phyloP scores from a whole-genome alignment of 2,888 invertebrate genomes.

The Mesorhabditis sp. region DNA sequence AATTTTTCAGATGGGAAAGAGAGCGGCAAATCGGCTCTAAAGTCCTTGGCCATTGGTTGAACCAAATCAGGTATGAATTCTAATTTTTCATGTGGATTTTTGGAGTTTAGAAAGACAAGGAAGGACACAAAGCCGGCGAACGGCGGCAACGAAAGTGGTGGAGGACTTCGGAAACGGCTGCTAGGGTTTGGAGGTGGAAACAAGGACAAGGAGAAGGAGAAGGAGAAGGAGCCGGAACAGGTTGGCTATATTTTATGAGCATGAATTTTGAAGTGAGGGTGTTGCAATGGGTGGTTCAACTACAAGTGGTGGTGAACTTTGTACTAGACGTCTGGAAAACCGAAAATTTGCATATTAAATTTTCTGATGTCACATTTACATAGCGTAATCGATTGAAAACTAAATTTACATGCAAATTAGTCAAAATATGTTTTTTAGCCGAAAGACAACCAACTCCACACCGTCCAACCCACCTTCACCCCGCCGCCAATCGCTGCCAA shows the following conservation, averaged over 20 bases:
- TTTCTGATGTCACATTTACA: too few relatives aligned
- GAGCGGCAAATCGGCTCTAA: slow-evolving; percentile 56
- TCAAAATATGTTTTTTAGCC: neutral
- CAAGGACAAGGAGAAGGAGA: neutral
- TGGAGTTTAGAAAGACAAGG: neutral
- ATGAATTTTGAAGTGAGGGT: too few relatives aligned
- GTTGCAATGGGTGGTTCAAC: too few relatives aligned
- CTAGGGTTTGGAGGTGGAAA: slow-evolving; percentile 16
- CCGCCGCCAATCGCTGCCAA: neutral
- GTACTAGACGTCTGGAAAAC: too few relatives aligned
- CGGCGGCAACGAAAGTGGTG: slow-evolving; percentile 23
- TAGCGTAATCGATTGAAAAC: neutral
- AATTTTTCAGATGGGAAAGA: slow-evolving; percentile 50
- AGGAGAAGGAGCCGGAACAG: neutral
- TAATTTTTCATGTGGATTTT: neutral
- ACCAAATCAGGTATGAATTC: slow-evolving; percentile 44
- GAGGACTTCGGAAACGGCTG: slow-evolving; percentile 38
- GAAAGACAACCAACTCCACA: neutral
- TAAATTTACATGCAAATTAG: neutral
- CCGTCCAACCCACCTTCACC: slow-evolving; percentile 5
- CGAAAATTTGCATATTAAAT: too few relatives aligned
- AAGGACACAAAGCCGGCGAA: neutral
- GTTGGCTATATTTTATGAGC: neutral
- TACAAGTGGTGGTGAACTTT: too few relatives aligned
- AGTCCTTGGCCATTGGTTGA: slow-evolving; percentile 57